Base-by-base conservation (phyloP, 2,888 invertebrate species). In the Noctua fimbriata region DNA sequence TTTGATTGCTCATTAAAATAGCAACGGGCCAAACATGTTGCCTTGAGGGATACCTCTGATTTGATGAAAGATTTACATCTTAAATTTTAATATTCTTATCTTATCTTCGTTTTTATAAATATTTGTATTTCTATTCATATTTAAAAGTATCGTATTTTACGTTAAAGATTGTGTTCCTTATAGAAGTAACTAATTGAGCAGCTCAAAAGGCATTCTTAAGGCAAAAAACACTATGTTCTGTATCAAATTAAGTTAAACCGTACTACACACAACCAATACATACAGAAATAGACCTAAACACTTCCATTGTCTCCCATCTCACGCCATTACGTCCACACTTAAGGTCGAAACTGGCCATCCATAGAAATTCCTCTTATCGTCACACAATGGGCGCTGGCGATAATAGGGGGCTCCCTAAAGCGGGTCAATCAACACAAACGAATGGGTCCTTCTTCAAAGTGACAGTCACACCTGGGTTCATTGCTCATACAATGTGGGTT, bases 401-500 rank as follows among this genome's bases (percentile, higher is more conserved):
- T 87, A 84, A 83, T 73, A 63, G 66, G 55, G 69, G 58, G 55
- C 47, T 52, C 66, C 73, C 41, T 84, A 73, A 84, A 83, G 65
- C 76, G 83, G 83, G 83, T 86, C 86, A 83, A 86, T 83, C 83
- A 82, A 86, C 86, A 82, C 66, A 82, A 82, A 76, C 49, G 76
- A 82, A 76, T 41, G 36, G 28, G 58, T 41, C 69, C 83, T 72
- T 69, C 72, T 86, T 82, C 76, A 82, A 72, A 82, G 72, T 82
- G 83, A 86, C 69, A 72, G 60, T 69, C 55, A 65, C 86, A 76
- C 76, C 77, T 76, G 86, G 65, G 65, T 41, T 66, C 66, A 66
- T 36, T 73, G 69, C 55, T 44, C 52, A 73, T 44, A 85, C 44
- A 69, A 58, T 72, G 14, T 52, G 47, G 18, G 32, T 28, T 67